phyloP scores from a whole-genome alignment of 1,140 invertebrate genomes.

The Brachionus koreanus region DNA sequence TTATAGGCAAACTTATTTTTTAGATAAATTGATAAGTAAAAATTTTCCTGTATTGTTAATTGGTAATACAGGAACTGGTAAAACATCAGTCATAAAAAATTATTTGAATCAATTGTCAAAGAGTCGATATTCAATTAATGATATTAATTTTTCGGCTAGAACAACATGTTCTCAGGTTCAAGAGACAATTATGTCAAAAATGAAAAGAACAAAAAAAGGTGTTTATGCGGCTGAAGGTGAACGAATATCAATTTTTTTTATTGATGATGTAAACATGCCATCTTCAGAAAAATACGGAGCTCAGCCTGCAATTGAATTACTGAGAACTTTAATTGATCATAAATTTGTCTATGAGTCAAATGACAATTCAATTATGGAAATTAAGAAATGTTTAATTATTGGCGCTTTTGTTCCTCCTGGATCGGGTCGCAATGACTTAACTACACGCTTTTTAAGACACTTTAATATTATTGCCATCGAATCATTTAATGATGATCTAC shows the following conservation, averaged over 20 bases:
- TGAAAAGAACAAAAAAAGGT: conserved; percentile 53
- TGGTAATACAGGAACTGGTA: conserved; percentile 55
- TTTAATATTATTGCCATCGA: conserved; percentile 18
- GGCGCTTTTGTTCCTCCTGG: conserved; percentile 57
- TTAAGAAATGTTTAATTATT: conserved; percentile 56
- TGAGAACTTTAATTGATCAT: conserved; percentile 58
- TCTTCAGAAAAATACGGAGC: conserved; percentile 58
- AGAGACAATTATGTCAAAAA: conserved; percentile 57
- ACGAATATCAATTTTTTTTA: conserved; percentile 56
- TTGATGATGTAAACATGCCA: conserved; percentile 60
- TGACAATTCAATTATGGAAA: conserved; percentile 53
- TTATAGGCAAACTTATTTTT: conserved; percentile 54
- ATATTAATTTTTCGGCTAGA: conserved; percentile 58
- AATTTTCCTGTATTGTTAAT: conserved; percentile 54
- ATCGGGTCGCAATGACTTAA: conserved; percentile 56
- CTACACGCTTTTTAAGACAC: conserved; percentile 56
- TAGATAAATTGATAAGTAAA: conserved; percentile 50
- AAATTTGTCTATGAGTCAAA: conserved; percentile 51
- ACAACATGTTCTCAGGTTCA: conserved; percentile 58
- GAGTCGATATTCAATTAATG: conserved; percentile 55
- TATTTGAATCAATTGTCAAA: conserved; percentile 54
- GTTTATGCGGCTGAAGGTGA: conserved; percentile 54
- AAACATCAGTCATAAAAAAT: conserved; percentile 57
- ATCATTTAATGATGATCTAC: conserved; percentile 28
- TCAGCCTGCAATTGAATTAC: conserved; percentile 57